These are phyloP conservation scores for Xiphophorus hellerii DNA, from an alignment of 2,113 vertebrate species.

Conservation along the genomic window DNA sequence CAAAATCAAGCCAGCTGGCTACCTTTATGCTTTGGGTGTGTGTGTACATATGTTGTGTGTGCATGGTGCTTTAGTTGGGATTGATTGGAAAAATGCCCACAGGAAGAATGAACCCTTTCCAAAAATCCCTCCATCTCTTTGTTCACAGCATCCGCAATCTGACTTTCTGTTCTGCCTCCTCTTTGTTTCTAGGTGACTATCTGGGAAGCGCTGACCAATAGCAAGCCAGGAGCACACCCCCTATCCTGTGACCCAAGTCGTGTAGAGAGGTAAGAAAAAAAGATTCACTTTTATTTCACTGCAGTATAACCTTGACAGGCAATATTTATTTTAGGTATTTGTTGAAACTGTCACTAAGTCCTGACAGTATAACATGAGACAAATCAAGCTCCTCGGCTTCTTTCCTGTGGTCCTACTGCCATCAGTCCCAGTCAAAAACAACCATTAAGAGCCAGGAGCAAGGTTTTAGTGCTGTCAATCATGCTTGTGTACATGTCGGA, in stretches of 20 bases:
- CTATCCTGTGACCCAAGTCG: conserved; percentile 86
- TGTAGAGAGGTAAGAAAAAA: conserved; percentile 84
- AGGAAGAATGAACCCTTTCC: background rate
- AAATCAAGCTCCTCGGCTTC: too few species aligned
- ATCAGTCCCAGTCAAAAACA: too few species aligned
- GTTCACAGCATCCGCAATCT: conserved; percentile 7
- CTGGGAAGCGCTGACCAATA: conserved; percentile 98
- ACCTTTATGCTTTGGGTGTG: background rate
- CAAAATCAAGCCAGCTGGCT: conserved; percentile 10
- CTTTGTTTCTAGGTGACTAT: conserved; percentile 89
- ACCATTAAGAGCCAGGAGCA: too few species aligned
- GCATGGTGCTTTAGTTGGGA: conserved; percentile 1
- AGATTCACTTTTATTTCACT: background rate
- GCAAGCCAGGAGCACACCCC: conserved; percentile 91
- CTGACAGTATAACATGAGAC: too few species aligned
- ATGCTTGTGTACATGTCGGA: too few species aligned
- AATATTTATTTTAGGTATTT: too few species aligned
- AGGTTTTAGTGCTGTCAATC: too few species aligned
- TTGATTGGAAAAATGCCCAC: conserved; percentile 10
- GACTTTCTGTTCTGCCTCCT: conserved; percentile 30
- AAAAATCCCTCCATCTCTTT: background rate
- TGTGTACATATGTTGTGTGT: conserved; percentile 1
- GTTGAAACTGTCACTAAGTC: too few species aligned
- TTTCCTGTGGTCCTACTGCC: too few species aligned
- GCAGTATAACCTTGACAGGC: too few species aligned